Evolutionary conservation across 2,888 invertebrate species (phyloP).

Genomic region (Xylota sylvarum): DNA sequence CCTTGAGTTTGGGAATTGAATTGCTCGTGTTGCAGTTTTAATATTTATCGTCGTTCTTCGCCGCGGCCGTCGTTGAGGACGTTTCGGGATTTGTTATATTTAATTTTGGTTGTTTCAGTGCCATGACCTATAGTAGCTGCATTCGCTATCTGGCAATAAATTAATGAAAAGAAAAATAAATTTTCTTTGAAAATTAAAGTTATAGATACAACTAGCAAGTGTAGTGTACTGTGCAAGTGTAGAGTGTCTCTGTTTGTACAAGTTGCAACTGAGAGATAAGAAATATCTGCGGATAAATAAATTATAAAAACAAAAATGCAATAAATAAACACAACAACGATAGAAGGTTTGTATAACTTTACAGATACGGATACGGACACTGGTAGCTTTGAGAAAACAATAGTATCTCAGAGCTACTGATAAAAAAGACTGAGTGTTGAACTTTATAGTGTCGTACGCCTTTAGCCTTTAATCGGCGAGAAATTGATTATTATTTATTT

Average conservation of each 20-base stretch:
- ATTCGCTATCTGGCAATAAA: not conserved
- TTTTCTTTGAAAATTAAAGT: slow-evolving; percentile 10
- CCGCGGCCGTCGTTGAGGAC: not conserved
- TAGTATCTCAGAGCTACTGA: not conserved
- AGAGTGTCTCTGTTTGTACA: not conserved
- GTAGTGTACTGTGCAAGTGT: not conserved
- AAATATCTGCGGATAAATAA: slow-evolving; percentile 54
- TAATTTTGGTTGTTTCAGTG: slow-evolving; percentile 7
- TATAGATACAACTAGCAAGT: slow-evolving; percentile 12
- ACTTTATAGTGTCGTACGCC: slow-evolving; percentile 21
- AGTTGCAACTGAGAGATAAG: slow-evolving; percentile 21
- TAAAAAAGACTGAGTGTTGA: not conserved
- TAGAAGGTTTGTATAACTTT: slow-evolving; percentile 53
- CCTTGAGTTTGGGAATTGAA: not conserved
- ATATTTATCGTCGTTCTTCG: not conserved
- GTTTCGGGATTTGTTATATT: slow-evolving; percentile 6
- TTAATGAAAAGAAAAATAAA: not conserved
- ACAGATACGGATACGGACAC: not conserved
- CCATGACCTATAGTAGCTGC: slow-evolving; percentile 6
- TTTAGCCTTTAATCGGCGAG: slow-evolving; percentile 33
- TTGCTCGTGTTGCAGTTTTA: not conserved
- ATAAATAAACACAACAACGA: slow-evolving; percentile 51
- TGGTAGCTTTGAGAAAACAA: not conserved
- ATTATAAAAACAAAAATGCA: slow-evolving; percentile 28
- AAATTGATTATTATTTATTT: slow-evolving; percentile 35